Conservation (phyloP, 1,140 invertebrate species). For the Hestina assimilis region DNA sequence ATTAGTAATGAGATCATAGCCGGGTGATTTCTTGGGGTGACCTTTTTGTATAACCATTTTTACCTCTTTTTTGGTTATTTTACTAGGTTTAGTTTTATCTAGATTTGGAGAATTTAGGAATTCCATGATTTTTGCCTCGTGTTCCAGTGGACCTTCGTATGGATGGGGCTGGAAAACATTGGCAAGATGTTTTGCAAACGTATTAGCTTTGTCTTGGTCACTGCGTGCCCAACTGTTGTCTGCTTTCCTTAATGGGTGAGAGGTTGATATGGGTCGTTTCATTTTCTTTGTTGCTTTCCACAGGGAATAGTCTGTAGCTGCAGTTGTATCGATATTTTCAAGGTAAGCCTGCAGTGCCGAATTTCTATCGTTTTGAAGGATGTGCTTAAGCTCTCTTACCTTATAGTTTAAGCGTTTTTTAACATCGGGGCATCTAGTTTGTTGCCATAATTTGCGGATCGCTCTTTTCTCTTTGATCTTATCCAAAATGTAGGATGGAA, state of each 20-base stretch:
- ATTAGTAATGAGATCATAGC: constrained; percentile 25
- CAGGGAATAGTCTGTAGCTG: too few relatives aligned
- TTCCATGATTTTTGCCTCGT: neutral
- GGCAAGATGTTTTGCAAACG: neutral
- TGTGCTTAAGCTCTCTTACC: too few relatives aligned
- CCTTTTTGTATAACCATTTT: constrained; percentile 5
- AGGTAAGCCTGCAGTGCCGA: too few relatives aligned
- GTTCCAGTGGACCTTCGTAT: neutral
- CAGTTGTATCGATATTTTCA: too few relatives aligned
- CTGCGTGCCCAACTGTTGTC: neutral
- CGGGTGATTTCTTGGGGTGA: constrained; percentile 16
- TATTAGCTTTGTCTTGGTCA: neutral
- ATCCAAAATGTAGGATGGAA: too few relatives aligned
- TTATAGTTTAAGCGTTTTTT: too few relatives aligned
- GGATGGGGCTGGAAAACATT: constrained; percentile 6
- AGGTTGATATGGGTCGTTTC: neutral
- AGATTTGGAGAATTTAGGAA: neutral
- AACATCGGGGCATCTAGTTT: too few relatives aligned
- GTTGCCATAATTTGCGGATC: too few relatives aligned
- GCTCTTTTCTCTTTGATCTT: too few relatives aligned
- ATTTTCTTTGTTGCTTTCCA: too few relatives aligned
- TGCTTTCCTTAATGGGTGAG: neutral
- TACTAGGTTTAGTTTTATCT: neutral
- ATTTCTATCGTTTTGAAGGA: too few relatives aligned
- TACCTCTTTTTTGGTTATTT: neutral